A percentile compares a stretch with the other conserved stretches of the same genome.
Conservation (phyloP, 2,888 invertebrate species). For the Mimas tiliae region DNA sequence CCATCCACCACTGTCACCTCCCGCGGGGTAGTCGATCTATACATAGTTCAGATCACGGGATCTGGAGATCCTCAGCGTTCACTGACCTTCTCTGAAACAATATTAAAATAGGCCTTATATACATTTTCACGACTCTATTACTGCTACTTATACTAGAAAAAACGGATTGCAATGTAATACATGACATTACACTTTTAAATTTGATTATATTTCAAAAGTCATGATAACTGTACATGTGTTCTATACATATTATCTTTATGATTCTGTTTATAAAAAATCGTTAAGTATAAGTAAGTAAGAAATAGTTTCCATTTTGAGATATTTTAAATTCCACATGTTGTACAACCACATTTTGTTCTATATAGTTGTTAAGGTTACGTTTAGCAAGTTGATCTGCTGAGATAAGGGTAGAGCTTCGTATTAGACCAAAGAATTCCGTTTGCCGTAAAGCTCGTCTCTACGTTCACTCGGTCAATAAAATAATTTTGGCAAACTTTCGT, state of each 20-base stretch:
- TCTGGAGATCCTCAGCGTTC: conserved; percentile 81
- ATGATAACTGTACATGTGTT: background rate
- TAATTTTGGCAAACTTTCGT: conserved; percentile 83
- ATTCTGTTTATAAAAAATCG: background rate
- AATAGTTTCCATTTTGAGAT: background rate
- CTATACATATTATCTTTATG: background rate
- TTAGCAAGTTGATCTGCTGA: conserved; percentile 17
- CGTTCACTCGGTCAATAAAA: conserved; percentile 80
- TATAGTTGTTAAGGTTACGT: background rate
- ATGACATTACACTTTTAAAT: background rate
- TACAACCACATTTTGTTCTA: background rate
- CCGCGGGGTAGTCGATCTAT: conserved; percentile 82
- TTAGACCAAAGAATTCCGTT: conserved; percentile 32
- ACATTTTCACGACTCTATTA: background rate
- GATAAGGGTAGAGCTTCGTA: conserved; percentile 33
- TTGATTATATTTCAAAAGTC: background rate
- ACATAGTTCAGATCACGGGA: conserved; percentile 79
- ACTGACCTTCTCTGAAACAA: conserved; percentile 76
- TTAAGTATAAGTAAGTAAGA: background rate
- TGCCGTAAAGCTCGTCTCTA: conserved; percentile 62
- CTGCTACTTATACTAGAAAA: background rate
- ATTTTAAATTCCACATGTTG: background rate
- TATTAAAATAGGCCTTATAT: conserved; percentile 34
- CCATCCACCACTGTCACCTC: conserved; percentile 85
- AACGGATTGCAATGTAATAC: background rate